phyloP scores from a whole-genome alignment of 2,888 invertebrate species.

The Netelia virgata region DNA sequence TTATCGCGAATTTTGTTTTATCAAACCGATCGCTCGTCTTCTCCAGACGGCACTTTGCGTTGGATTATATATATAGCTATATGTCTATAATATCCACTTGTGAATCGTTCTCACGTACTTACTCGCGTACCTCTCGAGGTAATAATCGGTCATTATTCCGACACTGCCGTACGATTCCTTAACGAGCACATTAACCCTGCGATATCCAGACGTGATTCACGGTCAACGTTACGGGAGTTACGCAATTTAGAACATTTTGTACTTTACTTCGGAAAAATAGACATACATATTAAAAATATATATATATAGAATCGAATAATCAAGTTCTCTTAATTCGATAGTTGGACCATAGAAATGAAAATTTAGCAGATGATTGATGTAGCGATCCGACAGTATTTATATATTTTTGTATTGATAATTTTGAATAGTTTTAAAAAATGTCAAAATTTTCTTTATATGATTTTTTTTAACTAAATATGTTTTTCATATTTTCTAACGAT shows the following conservation, averaged over 20 bases:
- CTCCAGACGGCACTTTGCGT: neutral
- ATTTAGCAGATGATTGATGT: neutral
- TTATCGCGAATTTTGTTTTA: neutral
- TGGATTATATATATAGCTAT: neutral
- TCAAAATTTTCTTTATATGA: neutral
- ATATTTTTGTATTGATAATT: no score
- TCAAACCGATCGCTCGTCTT: constrained; percentile 19
- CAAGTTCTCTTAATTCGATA: neutral
- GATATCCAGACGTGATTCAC: constrained; percentile 18
- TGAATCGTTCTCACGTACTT: constrained; percentile 44
- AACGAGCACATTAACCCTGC: constrained; percentile 50
- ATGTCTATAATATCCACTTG: constrained; percentile 23
- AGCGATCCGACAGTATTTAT: no score
- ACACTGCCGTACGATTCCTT: constrained; percentile 12
- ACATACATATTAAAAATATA: neutral
- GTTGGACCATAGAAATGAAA: neutral
- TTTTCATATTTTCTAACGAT: no score
- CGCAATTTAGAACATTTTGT: constrained; percentile 30
- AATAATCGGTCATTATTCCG: constrained; percentile 51
- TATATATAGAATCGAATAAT: neutral
- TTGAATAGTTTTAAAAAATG: neutral
- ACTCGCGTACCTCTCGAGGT: neutral
- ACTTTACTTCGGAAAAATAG: neutral
- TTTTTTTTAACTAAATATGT: neutral
- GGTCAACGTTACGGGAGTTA: constrained; percentile 6